phyloP scores from a whole-genome alignment of 2,888 invertebrate genomes.

The Drosophila testacea region DNA sequence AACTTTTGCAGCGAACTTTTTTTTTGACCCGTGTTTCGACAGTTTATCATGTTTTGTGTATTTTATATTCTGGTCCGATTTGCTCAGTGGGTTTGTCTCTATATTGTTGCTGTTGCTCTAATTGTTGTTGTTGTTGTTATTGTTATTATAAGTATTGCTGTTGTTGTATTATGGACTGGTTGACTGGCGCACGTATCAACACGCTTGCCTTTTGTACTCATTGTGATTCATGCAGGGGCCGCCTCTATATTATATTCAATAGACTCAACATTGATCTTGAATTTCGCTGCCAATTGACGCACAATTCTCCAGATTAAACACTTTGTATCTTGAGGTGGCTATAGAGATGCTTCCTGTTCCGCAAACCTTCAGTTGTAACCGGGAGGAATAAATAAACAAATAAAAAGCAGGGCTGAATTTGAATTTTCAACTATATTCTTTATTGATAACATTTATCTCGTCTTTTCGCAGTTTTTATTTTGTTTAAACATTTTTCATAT shows the following conservation, averaged over 20 bases:
- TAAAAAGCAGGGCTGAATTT: constrained; percentile 19
- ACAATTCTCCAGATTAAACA: constrained; percentile 28
- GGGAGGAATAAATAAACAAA: constrained; percentile 21
- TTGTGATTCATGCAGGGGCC: constrained; percentile 69
- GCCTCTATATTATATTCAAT: constrained; percentile 55
- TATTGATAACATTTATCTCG: constrained; percentile 79
- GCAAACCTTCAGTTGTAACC: constrained; percentile 55
- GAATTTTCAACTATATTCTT: constrained; percentile 82
- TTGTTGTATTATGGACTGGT: constrained; percentile 9
- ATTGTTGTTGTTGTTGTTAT: constrained; percentile 1
- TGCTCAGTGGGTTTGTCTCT: constrained; percentile 43
- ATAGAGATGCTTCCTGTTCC: constrained; percentile 66
- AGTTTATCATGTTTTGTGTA: constrained; percentile 44
- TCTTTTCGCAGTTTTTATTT: constrained; percentile 66
- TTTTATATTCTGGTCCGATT: constrained; percentile 29
- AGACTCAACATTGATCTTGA: constrained; percentile 75
- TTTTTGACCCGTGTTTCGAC: constrained; percentile 18
- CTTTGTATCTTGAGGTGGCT: constrained; percentile 4
- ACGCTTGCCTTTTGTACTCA: constrained; percentile 47
- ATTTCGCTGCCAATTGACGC: constrained; percentile 61
- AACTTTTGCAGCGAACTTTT: no score
- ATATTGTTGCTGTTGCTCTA: constrained; percentile 14
- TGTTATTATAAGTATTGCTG: constrained; percentile 4
- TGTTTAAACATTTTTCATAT: constrained; percentile 66
- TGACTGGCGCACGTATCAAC: constrained; percentile 34